Conservation (phyloP, 2,888 invertebrate species). For the Nomada lathburiana region DNA sequence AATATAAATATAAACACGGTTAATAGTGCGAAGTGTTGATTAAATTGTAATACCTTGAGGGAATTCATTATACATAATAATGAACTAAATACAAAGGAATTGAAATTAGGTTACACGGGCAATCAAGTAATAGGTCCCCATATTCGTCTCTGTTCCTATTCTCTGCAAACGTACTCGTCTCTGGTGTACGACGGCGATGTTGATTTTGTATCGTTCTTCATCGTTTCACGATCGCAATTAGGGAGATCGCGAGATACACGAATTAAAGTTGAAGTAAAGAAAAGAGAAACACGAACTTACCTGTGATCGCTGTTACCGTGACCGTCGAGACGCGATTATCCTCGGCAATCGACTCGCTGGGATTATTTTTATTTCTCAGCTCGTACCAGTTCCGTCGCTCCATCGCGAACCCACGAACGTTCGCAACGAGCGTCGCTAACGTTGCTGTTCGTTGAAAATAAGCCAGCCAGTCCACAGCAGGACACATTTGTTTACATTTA, state of each 20-base stretch:
- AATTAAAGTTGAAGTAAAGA: neutral
- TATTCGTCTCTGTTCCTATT: constrained; percentile 80
- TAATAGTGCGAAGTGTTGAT: constrained; percentile 77
- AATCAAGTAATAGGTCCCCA: constrained; percentile 78
- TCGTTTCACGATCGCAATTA: constrained; percentile 42
- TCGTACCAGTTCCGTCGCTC: neutral
- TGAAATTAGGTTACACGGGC: constrained; percentile 82
- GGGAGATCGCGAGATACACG: constrained; percentile 2
- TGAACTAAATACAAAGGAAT: constrained; percentile 83
- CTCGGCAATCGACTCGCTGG: constrained; percentile 46
- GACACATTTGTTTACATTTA: constrained; percentile 60
- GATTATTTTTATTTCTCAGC: constrained; percentile 28
- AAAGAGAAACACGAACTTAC: constrained; percentile 14
- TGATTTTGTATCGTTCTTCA: constrained; percentile 61
- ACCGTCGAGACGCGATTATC: constrained; percentile 5
- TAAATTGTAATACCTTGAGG: constrained; percentile 80
- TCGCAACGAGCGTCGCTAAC: neutral
- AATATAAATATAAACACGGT: neutral
- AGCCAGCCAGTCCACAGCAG: constrained; percentile 39
- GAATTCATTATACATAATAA: constrained; percentile 74
- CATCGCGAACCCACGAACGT: neutral
- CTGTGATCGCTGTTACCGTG: constrained; percentile 47
- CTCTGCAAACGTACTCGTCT: constrained; percentile 43
- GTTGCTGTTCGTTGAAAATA: constrained; percentile 26
- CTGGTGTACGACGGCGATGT: constrained; percentile 23